Percentiles rank a stretch among this genome's conserved stretches.
Conservation (phyloP, 2,888 invertebrate genomes). For the Tricholauxania praeusta region DNA sequence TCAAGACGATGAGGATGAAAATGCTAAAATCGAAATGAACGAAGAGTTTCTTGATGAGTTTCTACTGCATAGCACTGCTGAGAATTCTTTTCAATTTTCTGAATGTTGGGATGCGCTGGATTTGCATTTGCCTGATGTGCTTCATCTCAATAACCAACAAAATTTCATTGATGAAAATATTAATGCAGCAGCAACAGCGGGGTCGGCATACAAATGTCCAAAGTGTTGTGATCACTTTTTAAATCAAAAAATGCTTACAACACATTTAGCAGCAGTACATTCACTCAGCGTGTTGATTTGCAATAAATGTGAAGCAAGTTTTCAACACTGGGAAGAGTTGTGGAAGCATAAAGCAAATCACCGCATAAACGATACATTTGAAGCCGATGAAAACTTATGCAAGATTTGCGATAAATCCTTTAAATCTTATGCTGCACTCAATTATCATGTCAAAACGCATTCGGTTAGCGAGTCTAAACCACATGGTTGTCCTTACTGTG, state of each 20-base stretch:
- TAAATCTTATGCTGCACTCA: constrained; percentile 44
- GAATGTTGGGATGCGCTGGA: constrained; percentile 54
- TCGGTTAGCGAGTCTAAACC: constrained; percentile 17
- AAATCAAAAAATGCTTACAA: constrained; percentile 44
- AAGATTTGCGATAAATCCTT: constrained; percentile 44
- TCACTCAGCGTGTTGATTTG: constrained; percentile 41
- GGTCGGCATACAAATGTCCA: constrained; percentile 49
- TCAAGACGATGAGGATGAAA: constrained; percentile 41
- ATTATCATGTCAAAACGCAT: constrained; percentile 50
- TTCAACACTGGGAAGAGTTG: constrained; percentile 40
- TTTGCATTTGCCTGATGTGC: constrained; percentile 50
- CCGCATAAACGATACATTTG: constrained; percentile 28
- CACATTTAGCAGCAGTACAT: constrained; percentile 51
- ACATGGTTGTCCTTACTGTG: constrained; percentile 51
- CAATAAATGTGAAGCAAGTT: constrained; percentile 45
- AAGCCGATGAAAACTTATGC: constrained; percentile 31
- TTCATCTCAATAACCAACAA: constrained; percentile 35
- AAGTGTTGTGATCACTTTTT: constrained; percentile 49
- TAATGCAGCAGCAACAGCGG: background rate
- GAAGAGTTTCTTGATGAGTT: constrained; percentile 56
- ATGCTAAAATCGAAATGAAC: constrained; percentile 52
- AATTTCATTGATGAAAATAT: background rate
- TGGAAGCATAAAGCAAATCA: constrained; percentile 41
- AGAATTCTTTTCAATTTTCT: constrained; percentile 53
- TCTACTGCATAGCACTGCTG: constrained; percentile 49